Percentiles rank a stretch among this genome's conserved stretches.
These are phyloP conservation scores for Saccopteryx bilineata DNA, from an alignment of 2,113 vertebrate species.

Conservation along the genomic window DNA sequence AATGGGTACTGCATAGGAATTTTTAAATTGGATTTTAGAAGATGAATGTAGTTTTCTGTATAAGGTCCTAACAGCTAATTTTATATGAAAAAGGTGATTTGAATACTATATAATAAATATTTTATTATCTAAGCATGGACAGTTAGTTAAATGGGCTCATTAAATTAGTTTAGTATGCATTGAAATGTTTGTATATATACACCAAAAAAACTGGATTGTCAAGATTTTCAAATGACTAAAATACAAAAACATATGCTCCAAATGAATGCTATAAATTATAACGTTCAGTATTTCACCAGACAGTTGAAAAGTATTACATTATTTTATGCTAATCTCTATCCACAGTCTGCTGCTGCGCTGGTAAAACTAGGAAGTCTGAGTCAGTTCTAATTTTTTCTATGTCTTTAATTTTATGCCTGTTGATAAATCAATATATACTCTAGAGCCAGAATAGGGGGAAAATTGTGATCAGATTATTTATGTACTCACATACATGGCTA, in stretches of 20 bases:
- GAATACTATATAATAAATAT: not conserved
- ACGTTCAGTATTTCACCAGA: not conserved
- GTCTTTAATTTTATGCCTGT: constrained; percentile 31
- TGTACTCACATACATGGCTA: not conserved
- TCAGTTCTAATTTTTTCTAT: constrained; percentile 19
- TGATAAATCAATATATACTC: not conserved
- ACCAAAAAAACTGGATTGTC: not conserved
- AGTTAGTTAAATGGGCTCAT: not conserved
- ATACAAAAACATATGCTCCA: not conserved
- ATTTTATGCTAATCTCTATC: not conserved
- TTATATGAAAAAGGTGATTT: not conserved
- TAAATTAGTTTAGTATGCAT: constrained; percentile 10
- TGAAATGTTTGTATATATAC: not conserved
- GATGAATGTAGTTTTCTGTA: not conserved
- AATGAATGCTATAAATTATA: not conserved
- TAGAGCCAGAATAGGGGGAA: not conserved
- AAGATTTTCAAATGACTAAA: constrained; percentile 37
- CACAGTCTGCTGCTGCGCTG: not conserved
- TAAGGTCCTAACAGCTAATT: not conserved
- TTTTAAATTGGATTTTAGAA: not conserved
- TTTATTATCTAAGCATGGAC: not conserved
- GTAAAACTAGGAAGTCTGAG: not conserved
- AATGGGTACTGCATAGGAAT: not conserved
- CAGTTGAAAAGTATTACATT: not conserved
- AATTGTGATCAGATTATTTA: constrained; percentile 38